These are phyloP conservation scores for Crax fasciolata DNA, from an alignment of 2,797 vertebrate genomes.

Conservation along the genomic window DNA sequence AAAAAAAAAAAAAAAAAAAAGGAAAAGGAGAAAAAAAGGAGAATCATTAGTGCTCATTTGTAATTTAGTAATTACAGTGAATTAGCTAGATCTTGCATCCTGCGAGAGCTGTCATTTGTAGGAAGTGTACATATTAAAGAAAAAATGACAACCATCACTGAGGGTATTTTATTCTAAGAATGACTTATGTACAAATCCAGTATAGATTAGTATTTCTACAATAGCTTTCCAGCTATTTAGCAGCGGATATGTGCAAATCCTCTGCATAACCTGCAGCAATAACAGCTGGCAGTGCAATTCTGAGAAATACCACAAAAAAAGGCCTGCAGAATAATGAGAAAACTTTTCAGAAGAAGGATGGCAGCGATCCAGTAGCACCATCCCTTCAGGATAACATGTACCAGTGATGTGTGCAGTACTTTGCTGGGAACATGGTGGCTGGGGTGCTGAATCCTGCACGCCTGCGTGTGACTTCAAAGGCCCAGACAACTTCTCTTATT, in stretches of 20 bases:
- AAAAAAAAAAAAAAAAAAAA: slow-evolving; percentile 27
- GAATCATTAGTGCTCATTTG: not conserved
- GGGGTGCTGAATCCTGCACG: not conserved
- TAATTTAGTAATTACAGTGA: slow-evolving; percentile 7
- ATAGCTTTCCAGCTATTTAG: not conserved
- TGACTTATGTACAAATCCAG: not conserved
- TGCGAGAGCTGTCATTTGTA: not conserved
- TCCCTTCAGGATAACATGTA: not conserved
- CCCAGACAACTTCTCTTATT: not conserved
- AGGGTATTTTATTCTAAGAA: slow-evolving; percentile 1
- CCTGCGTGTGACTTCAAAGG: not conserved
- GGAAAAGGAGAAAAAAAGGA: not conserved
- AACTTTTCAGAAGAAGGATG: not conserved
- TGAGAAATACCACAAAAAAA: not conserved
- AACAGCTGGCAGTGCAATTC: not conserved
- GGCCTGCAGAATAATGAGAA: not conserved
- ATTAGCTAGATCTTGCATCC: not conserved
- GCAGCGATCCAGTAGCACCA: not conserved
- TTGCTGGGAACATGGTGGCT: not conserved
- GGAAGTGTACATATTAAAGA: not conserved
- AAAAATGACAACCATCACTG: not conserved
- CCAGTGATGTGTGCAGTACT: not conserved
- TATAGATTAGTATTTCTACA: not conserved
- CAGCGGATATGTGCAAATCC: not conserved
- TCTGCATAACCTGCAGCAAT: not conserved